phyloP scores from a whole-genome alignment of 2,797 vertebrate species.

The Lagorchestes hirsutus region DNA sequence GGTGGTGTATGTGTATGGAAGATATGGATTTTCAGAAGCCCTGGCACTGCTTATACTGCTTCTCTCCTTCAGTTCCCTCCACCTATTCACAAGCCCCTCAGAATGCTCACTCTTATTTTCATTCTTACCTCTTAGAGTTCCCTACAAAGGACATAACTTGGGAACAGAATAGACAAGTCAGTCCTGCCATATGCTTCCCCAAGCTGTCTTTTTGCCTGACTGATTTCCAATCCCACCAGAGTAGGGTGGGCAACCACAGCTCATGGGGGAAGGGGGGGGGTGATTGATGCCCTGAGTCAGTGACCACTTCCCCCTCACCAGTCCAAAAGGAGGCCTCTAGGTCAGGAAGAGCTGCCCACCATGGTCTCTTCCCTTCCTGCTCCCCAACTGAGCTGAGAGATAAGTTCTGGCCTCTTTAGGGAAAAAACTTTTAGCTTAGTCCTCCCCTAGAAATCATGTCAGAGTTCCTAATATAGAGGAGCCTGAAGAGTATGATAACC shows the following conservation, averaged over 20 bases:
- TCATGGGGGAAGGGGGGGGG: constrained; percentile 24
- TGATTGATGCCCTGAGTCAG: constrained; percentile 79
- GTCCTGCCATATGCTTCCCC: not conserved
- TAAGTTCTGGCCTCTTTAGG: constrained; percentile 77
- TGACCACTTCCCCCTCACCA: constrained; percentile 69
- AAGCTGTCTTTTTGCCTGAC: constrained; percentile 24
- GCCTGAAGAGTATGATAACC: constrained; percentile 83
- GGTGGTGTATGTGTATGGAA: not conserved
- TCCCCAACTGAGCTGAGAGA: constrained; percentile 82
- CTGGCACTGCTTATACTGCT: not conserved
- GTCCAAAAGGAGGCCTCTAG: constrained; percentile 80
- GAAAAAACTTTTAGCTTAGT: constrained; percentile 61
- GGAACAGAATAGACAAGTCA: not conserved
- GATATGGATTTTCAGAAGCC: not conserved
- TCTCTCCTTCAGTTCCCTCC: not conserved
- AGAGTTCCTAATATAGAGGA: constrained; percentile 73
- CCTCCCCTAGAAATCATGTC: constrained; percentile 84
- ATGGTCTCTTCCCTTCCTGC: constrained; percentile 82
- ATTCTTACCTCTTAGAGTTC: not conserved
- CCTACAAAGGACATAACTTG: not conserved
- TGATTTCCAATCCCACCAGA: constrained; percentile 69
- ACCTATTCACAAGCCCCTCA: not conserved
- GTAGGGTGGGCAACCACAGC: constrained; percentile 68
- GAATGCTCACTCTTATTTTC: not conserved
- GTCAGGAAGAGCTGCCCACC: constrained; percentile 78